Percentiles rank a stretch among this genome's conserved stretches.
Conservation (phyloP, 2,797 vertebrate species). For the Pseudochirops cupreus region DNA sequence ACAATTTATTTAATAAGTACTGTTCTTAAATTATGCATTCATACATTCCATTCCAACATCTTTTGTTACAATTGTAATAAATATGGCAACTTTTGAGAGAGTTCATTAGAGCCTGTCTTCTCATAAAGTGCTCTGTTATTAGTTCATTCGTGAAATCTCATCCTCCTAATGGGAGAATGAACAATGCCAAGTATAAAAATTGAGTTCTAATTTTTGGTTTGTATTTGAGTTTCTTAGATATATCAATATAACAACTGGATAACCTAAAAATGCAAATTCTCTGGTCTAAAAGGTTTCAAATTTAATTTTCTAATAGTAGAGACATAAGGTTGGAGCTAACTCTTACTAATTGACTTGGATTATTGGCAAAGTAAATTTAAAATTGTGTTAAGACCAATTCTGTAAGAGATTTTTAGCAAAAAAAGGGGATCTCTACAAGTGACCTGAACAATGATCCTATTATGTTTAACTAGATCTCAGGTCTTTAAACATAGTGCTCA, state of each 20-base stretch:
- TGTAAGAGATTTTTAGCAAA: too few species aligned
- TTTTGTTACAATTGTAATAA: neutral
- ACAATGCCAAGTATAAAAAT: neutral
- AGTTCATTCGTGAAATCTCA: neutral
- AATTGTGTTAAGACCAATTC: too few species aligned
- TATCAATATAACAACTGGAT: too few species aligned
- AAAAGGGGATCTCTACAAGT: too few species aligned
- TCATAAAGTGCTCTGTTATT: neutral
- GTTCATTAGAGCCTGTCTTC: neutral
- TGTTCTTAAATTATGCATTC: neutral
- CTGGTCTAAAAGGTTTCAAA: too few species aligned
- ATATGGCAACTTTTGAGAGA: neutral
- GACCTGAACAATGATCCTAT: neutral
- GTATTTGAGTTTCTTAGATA: too few species aligned
- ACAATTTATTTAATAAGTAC: neutral
- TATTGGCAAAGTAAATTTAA: too few species aligned
- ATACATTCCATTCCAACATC: neutral
- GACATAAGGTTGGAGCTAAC: too few species aligned
- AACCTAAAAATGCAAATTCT: too few species aligned
- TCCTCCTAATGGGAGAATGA: neutral
- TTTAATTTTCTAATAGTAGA: too few species aligned
- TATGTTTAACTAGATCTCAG: neutral
- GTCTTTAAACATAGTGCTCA: neutral
- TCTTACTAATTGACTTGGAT: too few species aligned
- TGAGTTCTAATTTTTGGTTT: neutral